Evolutionary conservation across 2,797 vertebrate genomes (phyloP), one percentile per base, ranked within the genome.

Genomic region (Cyclopterus lumpus): DNA sequence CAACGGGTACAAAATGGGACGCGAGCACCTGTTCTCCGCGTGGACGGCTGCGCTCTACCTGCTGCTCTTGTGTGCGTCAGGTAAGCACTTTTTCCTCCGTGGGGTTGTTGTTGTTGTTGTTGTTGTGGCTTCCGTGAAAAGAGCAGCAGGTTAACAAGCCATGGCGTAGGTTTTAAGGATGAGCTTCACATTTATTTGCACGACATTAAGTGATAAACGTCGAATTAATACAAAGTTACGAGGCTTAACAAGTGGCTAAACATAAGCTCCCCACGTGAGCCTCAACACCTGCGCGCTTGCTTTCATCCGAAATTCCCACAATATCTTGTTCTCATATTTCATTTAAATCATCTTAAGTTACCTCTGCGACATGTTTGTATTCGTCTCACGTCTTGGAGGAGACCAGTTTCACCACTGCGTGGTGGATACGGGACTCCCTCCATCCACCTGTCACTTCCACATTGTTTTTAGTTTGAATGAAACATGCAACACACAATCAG

Each of bases 21-120:
- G 16, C 73, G 71, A 67, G 88, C 92, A 91, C 88, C 85, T 89
- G 84, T 88, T 93, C 71, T 86, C 73, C 0, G n/a, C 69, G 62
- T 71, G 87, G 86, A 83, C 81, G 6, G 69, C 91, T 36, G 6
- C 91, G 24, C 67, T 94, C 68, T 92, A 75, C 65, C 71, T 71
- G 51, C 75, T 93, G 4, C 86, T 95, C 77, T 48, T 91, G 8
- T 89, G 67, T 77, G 75, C 81, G 24, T 81, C 93, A 84, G 93
- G 94, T 96, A 84, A 87, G 92, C 80, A 55, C 18, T 55, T 65
- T n/a, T 77, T 42, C 16, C 14, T 7, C 51, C 1, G 8, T 24
- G 5, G 11, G 4, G n/a, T n/a, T 69, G 12, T 36, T 26, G 7
- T 34, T 4, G 1, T 8, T 69, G 12, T 36, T 69, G 12, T 36